Base-by-base conservation (phyloP, 2,888 invertebrate species). In the Eueremaeus valkanovi region DNA sequence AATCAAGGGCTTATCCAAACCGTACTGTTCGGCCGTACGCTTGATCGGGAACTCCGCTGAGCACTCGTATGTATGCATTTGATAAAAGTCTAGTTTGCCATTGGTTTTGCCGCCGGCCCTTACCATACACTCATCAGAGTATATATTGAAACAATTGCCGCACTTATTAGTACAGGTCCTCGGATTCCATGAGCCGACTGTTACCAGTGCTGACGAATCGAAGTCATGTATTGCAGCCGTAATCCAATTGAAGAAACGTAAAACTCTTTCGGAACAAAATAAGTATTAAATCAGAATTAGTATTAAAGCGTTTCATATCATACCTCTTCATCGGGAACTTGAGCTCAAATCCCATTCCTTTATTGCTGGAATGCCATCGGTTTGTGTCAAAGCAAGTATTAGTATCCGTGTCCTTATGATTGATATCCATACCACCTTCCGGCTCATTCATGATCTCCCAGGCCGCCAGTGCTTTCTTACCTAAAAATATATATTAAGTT, bases 121-220 rank as follows among this genome's bases (percentile, higher is more conserved):
- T 3, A 63, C 63, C 33, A 63, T 18, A 33, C 63, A 63, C 33
- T 63, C 63, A n/a, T 63, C 33, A 1, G 8, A 9, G 18, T 63
- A 63, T 9, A 63, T 18, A 18, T 63, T 63, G 63, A 63, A 63
- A 33, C 63, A 63, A 63, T 63, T 31, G 31, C 27, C 18, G 33
- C 63, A 63, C 31, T 63, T 29, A 11, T 63, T 33, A 33, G 63
- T 63, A 33, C 33, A 33, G 21, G 63, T 63, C 18, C 33, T 31
- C 6, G 63, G 63, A 63, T 63, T 63, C 63, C 63, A 63, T 63
- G 63, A 27, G 63, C 63, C 63, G 5, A 63, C 63, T n/a, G 63
- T 63, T 18, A 63, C 63, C 63, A 63, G 33, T 18, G 63, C 29
- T 63, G 29, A 31, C 2, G 63, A 27, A n/a, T 63, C 63, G 18